phyloP scores from a whole-genome alignment of 1,140 invertebrate genomes.

The Trichomalopsis sarcophagae region DNA sequence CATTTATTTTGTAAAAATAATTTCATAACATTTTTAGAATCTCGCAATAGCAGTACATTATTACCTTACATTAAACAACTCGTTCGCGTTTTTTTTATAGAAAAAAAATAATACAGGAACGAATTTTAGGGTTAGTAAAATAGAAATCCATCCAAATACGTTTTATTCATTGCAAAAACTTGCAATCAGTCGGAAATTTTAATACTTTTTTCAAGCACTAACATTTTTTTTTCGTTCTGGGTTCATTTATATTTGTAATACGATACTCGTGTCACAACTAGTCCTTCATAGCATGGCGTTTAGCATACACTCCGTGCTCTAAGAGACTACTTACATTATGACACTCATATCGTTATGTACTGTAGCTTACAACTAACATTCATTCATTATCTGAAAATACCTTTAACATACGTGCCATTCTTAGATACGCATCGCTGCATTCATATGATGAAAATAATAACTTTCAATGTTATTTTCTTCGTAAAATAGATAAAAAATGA shows the following conservation, averaged over 20 bases:
- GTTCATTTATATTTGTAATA: too few species aligned
- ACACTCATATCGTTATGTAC: too few species aligned
- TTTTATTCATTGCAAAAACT: background rate
- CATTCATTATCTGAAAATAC: background rate
- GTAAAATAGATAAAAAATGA: too few species aligned
- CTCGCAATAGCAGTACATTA: background rate
- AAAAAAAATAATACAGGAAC: constrained; percentile 43
- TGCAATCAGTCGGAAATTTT: background rate
- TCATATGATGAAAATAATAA: background rate
- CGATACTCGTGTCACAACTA: too few species aligned
- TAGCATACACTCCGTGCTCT: too few species aligned
- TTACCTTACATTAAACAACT: constrained; percentile 7
- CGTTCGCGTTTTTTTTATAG: constrained; percentile 11
- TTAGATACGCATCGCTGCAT: background rate
- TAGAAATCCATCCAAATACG: constrained; percentile 8
- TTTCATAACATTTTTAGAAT: constrained; percentile 9
- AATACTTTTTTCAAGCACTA: background rate
- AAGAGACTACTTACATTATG: too few species aligned
- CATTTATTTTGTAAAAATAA: constrained; percentile 37
- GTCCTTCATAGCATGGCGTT: too few species aligned
- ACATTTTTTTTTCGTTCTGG: background rate
- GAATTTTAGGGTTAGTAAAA: constrained; percentile 4
- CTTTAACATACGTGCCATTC: background rate
- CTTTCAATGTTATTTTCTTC: background rate
- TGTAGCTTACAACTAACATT: background rate